phyloP scores from a whole-genome alignment of 2,888 invertebrate species.

The Alsophila aescularia region DNA sequence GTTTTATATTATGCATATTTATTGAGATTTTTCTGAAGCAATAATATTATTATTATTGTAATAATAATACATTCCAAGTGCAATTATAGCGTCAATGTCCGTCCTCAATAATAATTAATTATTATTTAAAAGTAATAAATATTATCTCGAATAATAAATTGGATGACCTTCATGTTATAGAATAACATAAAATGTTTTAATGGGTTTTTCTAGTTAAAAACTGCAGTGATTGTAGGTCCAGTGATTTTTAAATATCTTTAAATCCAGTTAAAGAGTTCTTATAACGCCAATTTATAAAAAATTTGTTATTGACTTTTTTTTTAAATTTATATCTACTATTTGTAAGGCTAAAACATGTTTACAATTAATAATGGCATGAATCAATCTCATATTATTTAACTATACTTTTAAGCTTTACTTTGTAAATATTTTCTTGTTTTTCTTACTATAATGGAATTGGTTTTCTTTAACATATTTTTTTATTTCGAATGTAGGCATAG shows the following conservation, averaged over 20 bases:
- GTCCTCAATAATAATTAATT: slow-evolving; percentile 40
- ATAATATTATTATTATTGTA: slow-evolving; percentile 10
- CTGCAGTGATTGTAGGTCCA: no score
- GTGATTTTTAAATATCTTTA: no score
- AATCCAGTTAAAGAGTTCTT: no score
- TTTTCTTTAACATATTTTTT: slow-evolving; percentile 15
- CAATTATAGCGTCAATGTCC: slow-evolving; percentile 51
- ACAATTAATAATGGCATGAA: neutral
- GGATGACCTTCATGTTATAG: no score
- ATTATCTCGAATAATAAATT: no score
- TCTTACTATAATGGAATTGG: slow-evolving; percentile 19
- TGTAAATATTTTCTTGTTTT: slow-evolving; percentile 17
- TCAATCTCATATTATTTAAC: neutral
- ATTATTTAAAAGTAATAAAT: neutral
- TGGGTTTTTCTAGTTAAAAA: no score
- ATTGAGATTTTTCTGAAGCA: neutral
- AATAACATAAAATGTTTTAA: no score
- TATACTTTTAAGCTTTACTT: slow-evolving; percentile 1
- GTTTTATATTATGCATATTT: neutral
- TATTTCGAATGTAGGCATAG: slow-evolving; percentile 17
- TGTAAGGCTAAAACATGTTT: neutral
- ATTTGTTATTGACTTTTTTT: no score
- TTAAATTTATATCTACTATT: neutral
- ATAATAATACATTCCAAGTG: slow-evolving; percentile 55
- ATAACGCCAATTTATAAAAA: no score